Percentiles rank a stretch among this genome's conserved stretches.
Evolutionary conservation across 2,797 vertebrate species (phyloP).

Genomic region (Phyllotis vaccarum): DNA sequence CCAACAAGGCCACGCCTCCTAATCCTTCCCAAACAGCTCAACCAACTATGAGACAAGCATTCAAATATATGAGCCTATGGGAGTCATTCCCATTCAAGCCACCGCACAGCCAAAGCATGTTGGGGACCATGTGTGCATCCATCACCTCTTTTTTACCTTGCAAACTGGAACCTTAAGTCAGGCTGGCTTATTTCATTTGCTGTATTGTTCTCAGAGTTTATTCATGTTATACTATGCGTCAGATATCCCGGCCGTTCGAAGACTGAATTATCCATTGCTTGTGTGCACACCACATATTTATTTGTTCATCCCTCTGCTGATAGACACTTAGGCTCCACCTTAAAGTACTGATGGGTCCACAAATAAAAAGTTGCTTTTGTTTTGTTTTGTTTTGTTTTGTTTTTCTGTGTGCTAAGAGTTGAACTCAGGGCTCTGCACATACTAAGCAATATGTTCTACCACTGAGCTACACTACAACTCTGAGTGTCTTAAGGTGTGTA

Average conservation of each 20-base stretch:
- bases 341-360: neutral
- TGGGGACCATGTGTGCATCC: rapidly evolving
- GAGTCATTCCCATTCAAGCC: neutral
- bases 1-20: neutral
- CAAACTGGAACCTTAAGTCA: neutral
- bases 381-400: too few species aligned
- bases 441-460: neutral
- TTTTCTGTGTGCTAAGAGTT: neutral
- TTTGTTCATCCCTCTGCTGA: neutral
- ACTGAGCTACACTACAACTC: neutral
- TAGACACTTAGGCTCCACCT: neutral
- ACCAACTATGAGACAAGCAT: neutral
- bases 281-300: too few species aligned
- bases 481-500: neutral
- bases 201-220: neutral
- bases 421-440: neutral
- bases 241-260: neutral
- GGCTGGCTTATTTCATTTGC: neutral
- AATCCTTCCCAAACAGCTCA: neutral
- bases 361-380: too few species aligned
- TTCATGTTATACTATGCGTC: neutral
- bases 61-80: too few species aligned
- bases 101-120: neutral
- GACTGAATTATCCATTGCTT: neutral
- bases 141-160: neutral